phyloP scores from a whole-genome alignment of 2,113 vertebrate genomes.

The Eupsittula cactorum region DNA sequence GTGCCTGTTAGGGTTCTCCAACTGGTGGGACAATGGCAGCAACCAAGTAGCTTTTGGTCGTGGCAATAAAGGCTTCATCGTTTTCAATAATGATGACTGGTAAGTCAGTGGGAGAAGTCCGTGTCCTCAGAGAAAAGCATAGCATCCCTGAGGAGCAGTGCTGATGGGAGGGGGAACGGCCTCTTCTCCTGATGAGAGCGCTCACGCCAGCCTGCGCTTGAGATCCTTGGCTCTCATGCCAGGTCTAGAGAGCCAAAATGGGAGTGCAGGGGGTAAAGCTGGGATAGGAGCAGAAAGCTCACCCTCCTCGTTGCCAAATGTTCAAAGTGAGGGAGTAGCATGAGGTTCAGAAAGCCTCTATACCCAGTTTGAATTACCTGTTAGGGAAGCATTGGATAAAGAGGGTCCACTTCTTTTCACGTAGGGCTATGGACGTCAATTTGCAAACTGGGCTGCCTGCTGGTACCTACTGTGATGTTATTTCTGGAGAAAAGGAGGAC shows the following conservation, averaged over 20 bases:
- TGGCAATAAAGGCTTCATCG: no score
- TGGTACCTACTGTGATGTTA: conserved; percentile 92
- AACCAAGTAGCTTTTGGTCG: no score
- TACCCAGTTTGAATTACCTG: fast-evolving
- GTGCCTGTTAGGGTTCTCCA: not conserved
- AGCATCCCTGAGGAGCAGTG: no score
- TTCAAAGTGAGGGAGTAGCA: not conserved
- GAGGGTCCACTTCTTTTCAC: not conserved
- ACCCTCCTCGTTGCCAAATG: not conserved
- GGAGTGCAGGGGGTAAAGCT: not conserved
- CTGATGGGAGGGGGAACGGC: not conserved
- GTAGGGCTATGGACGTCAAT: conserved; percentile 77
- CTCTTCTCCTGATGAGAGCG: no score
- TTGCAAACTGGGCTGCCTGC: conserved; percentile 86
- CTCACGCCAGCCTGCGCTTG: no score
- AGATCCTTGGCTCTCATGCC: not conserved
- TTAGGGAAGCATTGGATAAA: not conserved
- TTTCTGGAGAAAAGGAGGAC: conserved; percentile 87
- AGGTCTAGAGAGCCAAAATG: not conserved
- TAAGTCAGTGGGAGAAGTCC: not conserved
- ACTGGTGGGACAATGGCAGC: no score
- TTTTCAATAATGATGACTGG: not conserved
- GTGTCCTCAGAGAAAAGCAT: not conserved
- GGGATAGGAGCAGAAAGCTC: not conserved
- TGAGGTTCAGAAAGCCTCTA: not conserved